phyloP scores from a whole-genome alignment of 2,888 invertebrate genomes.

The Euphydryas editha region DNA sequence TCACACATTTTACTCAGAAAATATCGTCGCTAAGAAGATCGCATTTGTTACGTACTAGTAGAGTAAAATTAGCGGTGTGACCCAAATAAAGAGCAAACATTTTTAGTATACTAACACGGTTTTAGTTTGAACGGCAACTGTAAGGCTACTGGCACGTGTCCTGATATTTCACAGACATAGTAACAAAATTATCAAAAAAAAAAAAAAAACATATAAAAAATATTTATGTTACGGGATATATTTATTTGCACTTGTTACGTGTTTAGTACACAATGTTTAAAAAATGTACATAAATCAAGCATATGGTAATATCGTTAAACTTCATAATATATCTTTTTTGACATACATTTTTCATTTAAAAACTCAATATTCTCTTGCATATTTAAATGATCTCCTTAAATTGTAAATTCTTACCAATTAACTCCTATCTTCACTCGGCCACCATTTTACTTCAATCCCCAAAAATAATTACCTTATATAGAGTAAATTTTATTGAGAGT shows the following conservation, averaged over 20 bases:
- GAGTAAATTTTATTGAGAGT: conserved; percentile 1
- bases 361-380: too few species aligned
- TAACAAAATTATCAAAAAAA: conserved; percentile 16
- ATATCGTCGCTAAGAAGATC: not conserved
- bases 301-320: too few species aligned
- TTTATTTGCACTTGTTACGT: not conserved
- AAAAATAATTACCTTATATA: not conserved
- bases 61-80: conserved; percentile 7
- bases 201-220: not conserved
- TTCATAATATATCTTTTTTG: too few species aligned
- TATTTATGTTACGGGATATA: not conserved
- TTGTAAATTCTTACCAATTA: too few species aligned
- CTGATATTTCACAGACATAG: conserved; percentile 10
- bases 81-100: conserved; percentile 13
- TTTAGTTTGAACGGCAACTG: not conserved
- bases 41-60: not conserved
- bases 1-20: not conserved
- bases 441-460: too few species aligned
- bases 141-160: conserved; percentile 14
- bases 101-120: conserved; percentile 14
- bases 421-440: too few species aligned
- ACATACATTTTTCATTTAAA: too few species aligned
- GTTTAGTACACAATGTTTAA: too few species aligned
- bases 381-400: too few species aligned
- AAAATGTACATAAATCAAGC: too few species aligned